Evolutionary conservation across 2,797 vertebrate genomes (phyloP).

Genomic region (Argya squamiceps): DNA sequence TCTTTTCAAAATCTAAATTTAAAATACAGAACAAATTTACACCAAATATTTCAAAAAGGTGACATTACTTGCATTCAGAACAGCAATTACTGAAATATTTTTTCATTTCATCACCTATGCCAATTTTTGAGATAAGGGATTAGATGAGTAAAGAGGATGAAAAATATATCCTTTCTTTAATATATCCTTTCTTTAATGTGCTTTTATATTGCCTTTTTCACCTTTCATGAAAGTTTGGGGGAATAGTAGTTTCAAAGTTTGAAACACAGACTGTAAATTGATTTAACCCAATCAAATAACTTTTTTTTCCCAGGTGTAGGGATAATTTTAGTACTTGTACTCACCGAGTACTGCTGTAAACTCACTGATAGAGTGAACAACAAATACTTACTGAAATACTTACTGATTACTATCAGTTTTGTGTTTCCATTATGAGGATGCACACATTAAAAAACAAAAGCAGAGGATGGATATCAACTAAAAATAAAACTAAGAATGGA

Average conservation of each 20-base stretch:
- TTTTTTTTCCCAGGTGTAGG: background rate
- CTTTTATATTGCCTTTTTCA: background rate
- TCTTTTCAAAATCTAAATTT: background rate
- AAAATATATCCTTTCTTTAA: constrained; percentile 19
- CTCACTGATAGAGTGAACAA: background rate
- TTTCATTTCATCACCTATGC: background rate
- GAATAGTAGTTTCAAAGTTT: background rate
- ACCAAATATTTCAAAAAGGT: background rate
- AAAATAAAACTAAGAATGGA: background rate
- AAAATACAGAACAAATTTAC: background rate
- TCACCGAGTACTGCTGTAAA: background rate
- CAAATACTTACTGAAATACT: background rate
- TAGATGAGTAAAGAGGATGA: constrained; percentile 39
- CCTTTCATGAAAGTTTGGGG: background rate
- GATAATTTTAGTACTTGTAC: background rate
- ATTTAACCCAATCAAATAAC: background rate
- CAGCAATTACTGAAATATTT: background rate
- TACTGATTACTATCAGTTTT: background rate
- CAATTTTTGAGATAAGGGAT: background rate
- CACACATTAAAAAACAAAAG: background rate
- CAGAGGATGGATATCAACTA: background rate
- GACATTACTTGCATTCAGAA: background rate
- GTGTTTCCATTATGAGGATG: background rate
- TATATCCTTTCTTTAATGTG: background rate
- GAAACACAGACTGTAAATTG: background rate